phyloP scores from a whole-genome alignment of 2,888 invertebrate species.

The Hoplodrina blanda region DNA sequence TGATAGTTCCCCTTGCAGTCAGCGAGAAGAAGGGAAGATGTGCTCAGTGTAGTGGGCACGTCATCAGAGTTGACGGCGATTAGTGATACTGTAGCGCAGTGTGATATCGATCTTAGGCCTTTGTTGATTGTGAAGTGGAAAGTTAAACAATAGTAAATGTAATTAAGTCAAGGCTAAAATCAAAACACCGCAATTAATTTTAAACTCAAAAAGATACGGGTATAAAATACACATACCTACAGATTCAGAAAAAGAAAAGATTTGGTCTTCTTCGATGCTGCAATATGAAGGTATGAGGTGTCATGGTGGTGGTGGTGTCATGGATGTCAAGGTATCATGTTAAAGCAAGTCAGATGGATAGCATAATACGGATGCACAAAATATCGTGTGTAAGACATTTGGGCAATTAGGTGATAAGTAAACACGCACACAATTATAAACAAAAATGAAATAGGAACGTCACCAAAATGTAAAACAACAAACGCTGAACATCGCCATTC shows the following conservation, averaged over 20 bases:
- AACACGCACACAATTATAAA: not conserved
- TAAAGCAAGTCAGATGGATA: not conserved
- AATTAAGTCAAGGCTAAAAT: not conserved
- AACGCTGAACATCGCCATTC: slow-evolving; percentile 66
- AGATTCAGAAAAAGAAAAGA: too few relatives aligned
- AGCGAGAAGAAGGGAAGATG: slow-evolving; percentile 53
- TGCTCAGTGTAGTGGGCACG: slow-evolving; percentile 39
- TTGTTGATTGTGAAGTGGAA: not conserved
- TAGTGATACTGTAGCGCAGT: slow-evolving; percentile 17
- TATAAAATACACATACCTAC: too few relatives aligned
- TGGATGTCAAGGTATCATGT: too few relatives aligned
- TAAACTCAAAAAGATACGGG: too few relatives aligned
- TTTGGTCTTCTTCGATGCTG: not conserved
- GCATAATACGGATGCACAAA: too few relatives aligned
- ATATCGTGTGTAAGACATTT: not conserved
- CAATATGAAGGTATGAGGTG: not conserved
- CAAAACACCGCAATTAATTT: not conserved
- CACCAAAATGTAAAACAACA: slow-evolving; percentile 55
- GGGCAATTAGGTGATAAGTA: not conserved
- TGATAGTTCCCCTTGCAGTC: slow-evolving; percentile 79
- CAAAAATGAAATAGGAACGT: slow-evolving; percentile 9
- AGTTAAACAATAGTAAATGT: too few relatives aligned
- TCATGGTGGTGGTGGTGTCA: too few relatives aligned
- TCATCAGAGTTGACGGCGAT: slow-evolving; percentile 26
- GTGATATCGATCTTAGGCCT: slow-evolving; percentile 27